These are phyloP conservation scores for Urosaurus nigricauda DNA, from an alignment of 2,797 vertebrate species.

Conservation along the genomic window DNA sequence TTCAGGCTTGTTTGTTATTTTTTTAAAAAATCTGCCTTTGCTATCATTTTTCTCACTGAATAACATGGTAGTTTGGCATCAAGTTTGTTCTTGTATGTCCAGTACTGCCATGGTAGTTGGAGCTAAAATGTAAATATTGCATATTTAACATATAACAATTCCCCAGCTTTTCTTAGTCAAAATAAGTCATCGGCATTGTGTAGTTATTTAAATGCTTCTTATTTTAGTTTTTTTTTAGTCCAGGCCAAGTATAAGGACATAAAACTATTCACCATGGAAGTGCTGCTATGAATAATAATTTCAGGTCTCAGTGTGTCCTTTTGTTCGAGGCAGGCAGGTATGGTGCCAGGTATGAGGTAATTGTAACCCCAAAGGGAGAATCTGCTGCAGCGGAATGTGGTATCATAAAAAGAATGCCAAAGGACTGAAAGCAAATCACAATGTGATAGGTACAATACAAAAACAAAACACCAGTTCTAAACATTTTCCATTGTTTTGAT, in stretches of 20 bases:
- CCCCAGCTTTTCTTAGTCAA: not conserved
- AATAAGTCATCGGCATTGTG: not conserved
- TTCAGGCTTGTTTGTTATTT: not conserved
- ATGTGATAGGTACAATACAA: not conserved
- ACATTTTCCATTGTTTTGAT: not conserved
- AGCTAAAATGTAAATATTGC: not conserved
- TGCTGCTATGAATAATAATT: conserved; percentile 43
- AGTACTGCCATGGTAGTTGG: not conserved
- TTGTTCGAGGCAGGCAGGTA: conserved; percentile 36
- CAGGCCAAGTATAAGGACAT: conserved; percentile 16
- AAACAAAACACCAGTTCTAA: not conserved
- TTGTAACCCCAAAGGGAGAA: conserved; percentile 53
- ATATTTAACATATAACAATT: not conserved
- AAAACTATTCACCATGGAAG: not conserved
- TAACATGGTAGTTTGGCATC: not conserved
- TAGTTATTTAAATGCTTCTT: not conserved
- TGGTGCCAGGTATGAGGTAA: conserved; percentile 52
- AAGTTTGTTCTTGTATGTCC: not conserved
- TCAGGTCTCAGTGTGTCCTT: not conserved
- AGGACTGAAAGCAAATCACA: not conserved
- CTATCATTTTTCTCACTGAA: not conserved
- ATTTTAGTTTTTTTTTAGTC: conserved; percentile 15
- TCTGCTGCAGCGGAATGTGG: conserved; percentile 22
- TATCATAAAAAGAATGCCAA: conserved; percentile 15
- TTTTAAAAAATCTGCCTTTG: not conserved